Base-by-base conservation (phyloP, 1,140 invertebrate genomes). In the Hetaerina americana region DNA sequence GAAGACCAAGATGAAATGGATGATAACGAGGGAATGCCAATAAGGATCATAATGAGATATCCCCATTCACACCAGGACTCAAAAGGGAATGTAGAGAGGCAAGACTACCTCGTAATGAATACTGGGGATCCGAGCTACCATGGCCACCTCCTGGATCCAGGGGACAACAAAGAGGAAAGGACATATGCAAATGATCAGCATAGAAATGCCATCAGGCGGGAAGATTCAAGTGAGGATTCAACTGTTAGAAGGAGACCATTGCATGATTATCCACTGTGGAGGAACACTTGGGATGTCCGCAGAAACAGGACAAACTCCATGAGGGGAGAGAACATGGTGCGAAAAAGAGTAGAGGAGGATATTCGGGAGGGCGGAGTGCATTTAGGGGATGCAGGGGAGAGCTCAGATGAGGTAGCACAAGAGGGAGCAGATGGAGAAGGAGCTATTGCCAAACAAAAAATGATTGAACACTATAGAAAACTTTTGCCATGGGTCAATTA, bases 401-500 rank as follows among this genome's bases (percentile, higher is more conserved):
- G 22, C 24, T 66, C 5, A 1, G 22, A 8, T 24, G 68, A 75
- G 66, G 71, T 76, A n/a, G 74, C 79, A 69, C 74, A 74, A 73
- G 69, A 71, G 10, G 73, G 72, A 71, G 77, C 15, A n/a, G 40
- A 57, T 57, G 40, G 22, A 18, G 40, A 57, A 57, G 15, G 15
- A 1, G 15, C 15, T 3, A n/a, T 18, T 12, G 22, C 22, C 2
- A 57, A 57, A 57, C 40, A 68, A 66, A 77, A 75, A 76, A 72
- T 80, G 49, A 79, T 78, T 5, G 75, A 77, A 5, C 78, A 80
- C 75, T 80, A 81, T 26, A 79, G 71, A 71, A 80, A 76, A 76
- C 73, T 80, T 57, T 74, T 80, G 40, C 74, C 76, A 10, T 80
- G 78, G 78, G 76, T 81, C 25, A 73, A 78, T 73, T 80, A 80